Conservation (phyloP, 2,888 invertebrate genomes). For the Agrenia bidenticulata region DNA sequence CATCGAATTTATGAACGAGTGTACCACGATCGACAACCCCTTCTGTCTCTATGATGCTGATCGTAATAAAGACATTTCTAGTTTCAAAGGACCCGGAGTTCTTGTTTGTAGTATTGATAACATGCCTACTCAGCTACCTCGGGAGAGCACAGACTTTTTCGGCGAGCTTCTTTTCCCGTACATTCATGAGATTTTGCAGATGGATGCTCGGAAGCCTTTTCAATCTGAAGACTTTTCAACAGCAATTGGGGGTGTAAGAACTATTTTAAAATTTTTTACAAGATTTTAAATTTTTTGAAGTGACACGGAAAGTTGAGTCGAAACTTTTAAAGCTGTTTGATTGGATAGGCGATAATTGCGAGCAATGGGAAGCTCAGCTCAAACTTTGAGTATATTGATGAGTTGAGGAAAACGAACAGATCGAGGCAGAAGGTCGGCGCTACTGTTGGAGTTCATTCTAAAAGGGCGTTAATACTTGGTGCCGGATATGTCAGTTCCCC, state of each 20-base stretch:
- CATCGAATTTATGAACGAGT: constrained; percentile 99
- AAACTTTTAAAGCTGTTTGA: not conserved
- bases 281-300: constrained; percentile 1
- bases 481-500: constrained; percentile 95
- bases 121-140: constrained; percentile 98
- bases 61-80: constrained; percentile 92
- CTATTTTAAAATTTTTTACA: no score
- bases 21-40: constrained; percentile 98
- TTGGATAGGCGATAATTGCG: constrained; percentile 91
- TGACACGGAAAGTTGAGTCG: not conserved
- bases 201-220: constrained; percentile 76
- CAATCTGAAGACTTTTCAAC: constrained; percentile 74
- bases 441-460: constrained; percentile 53
- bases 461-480: constrained; percentile 84
- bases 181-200: constrained; percentile 80
- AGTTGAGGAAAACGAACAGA: constrained; percentile 71
- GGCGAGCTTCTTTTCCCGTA: constrained; percentile 90
- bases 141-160: constrained; percentile 97
- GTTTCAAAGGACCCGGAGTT: constrained; percentile 94
- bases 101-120: constrained; percentile 99
- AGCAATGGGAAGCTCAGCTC: constrained; percentile 91
- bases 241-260: constrained; percentile 68
- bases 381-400: constrained; percentile 91
- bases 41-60: constrained; percentile 99
- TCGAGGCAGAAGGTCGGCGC: constrained; percentile 54